These are phyloP conservation scores for Astreopora myriophthalma DNA, from an alignment of 64 coral and sea anemone species.

Conservation along the genomic window DNA sequence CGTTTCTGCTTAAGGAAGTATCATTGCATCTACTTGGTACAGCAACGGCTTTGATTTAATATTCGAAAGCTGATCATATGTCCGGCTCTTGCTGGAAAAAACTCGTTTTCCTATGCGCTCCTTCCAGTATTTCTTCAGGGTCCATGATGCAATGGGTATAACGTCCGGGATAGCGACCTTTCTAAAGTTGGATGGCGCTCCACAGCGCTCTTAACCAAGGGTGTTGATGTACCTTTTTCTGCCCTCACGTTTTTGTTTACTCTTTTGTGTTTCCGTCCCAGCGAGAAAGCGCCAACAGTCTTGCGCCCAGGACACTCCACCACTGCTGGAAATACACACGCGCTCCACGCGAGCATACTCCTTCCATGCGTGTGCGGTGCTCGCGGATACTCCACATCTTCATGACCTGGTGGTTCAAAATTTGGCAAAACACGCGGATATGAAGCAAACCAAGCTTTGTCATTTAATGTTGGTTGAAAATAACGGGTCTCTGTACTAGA, in stretches of 20 bases:
- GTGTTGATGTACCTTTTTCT: not conserved
- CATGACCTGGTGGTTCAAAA: not conserved
- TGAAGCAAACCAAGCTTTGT: not conserved
- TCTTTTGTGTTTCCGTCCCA: not conserved
- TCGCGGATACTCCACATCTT: not conserved
- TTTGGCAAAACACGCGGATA: not conserved
- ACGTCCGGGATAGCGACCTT: not conserved
- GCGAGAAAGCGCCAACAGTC: not conserved
- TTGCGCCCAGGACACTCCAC: not conserved
- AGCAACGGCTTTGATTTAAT: too few species aligned
- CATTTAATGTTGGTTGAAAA: not conserved
- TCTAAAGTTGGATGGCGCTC: not conserved
- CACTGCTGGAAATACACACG: conserved; percentile 20
- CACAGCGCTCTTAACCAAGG: not conserved
- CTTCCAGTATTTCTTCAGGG: not conserved
- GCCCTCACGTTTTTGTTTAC: not conserved
- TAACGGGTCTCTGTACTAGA: not conserved
- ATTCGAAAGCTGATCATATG: too few species aligned
- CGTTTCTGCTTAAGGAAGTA: too few species aligned
- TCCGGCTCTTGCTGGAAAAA: too few species aligned
- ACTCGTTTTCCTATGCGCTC: too few species aligned
- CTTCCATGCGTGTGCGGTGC: not conserved
- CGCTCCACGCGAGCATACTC: conserved; percentile 2
- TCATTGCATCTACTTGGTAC: too few species aligned
- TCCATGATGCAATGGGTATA: conserved; percentile 12